Percentiles rank a stretch among this genome's conserved stretches.
These are phyloP conservation scores for Neostethus bicornis DNA, from an alignment of 2,797 vertebrate species.

Conservation along the genomic window DNA sequence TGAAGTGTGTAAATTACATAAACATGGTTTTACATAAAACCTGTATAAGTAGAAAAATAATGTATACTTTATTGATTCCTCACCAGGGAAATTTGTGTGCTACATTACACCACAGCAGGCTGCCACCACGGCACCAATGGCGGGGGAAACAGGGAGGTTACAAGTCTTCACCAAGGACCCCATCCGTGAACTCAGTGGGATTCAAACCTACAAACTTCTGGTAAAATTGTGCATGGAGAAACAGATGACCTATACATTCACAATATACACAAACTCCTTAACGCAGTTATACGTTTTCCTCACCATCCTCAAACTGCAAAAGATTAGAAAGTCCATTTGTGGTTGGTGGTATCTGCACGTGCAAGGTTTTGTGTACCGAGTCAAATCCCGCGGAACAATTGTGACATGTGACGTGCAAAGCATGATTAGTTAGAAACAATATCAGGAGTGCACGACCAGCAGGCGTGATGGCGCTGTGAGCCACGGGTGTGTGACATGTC, in stretches of 20 bases:
- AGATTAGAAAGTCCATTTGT: constrained; percentile 6
- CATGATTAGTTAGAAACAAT: constrained; percentile 39
- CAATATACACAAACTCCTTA: neutral
- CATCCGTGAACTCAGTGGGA: too few relatives aligned
- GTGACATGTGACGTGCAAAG: constrained; percentile 56
- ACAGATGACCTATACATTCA: neutral
- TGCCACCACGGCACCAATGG: too few relatives aligned
- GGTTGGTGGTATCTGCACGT: constrained; percentile 19
- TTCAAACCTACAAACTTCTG: too few relatives aligned
- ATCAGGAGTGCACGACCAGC: constrained; percentile 34
- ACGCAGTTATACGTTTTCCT: neutral
- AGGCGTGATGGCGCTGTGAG: constrained; percentile 19
- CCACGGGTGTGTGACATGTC: constrained; percentile 33
- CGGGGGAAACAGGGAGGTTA: too few relatives aligned
- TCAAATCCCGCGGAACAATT: constrained; percentile 54
- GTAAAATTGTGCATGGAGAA: constrained; percentile 10
- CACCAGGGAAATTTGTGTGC: too few relatives aligned
- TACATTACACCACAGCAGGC: too few relatives aligned
- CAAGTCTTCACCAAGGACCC: too few relatives aligned
- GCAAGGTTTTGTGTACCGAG: constrained; percentile 42
- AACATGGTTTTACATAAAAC: too few relatives aligned
- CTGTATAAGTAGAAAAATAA: too few relatives aligned
- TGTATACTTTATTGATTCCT: too few relatives aligned
- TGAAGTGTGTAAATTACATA: too few relatives aligned
- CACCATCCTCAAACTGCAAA: constrained; percentile 7